These are phyloP conservation scores for Spilarctia lutea DNA, from an alignment of 2,888 invertebrate species.

Conservation along the genomic window DNA sequence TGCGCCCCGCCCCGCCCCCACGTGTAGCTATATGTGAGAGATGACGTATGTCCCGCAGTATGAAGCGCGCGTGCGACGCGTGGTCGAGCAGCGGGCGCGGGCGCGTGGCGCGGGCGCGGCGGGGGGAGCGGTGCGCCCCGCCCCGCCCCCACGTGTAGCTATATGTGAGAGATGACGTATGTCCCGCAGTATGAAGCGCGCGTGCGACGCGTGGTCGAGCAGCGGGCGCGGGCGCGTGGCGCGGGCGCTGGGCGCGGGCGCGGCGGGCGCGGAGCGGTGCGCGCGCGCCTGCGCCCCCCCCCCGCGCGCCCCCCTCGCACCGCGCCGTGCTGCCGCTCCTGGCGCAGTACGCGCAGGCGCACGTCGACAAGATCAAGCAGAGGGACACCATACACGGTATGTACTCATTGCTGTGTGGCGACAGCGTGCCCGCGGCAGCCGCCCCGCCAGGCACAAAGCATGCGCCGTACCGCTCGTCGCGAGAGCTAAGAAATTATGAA, in stretches of 20 bases:
- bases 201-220: conserved; percentile 25
- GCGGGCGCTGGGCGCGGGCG: conserved; percentile 30
- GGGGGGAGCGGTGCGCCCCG: conserved; percentile 39
- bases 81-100: conserved; percentile 27
- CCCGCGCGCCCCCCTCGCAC: conserved; percentile 61
- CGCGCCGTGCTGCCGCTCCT: conserved; percentile 38
- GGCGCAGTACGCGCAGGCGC: conserved; percentile 52
- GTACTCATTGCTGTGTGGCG: too few species aligned
- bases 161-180: too few species aligned
- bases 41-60: neutral
- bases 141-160: conserved; percentile 55
- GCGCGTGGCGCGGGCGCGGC: conserved; percentile 36
- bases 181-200: conserved; percentile 19
- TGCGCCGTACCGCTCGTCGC: too few species aligned
- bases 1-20: conserved; percentile 41
- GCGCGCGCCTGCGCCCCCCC: conserved; percentile 37
- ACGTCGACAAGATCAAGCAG: conserved; percentile 67
- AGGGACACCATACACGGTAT: conserved; percentile 74
- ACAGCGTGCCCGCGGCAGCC: too few species aligned
- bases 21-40: conserved; percentile 45
- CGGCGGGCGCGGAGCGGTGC: conserved; percentile 39
- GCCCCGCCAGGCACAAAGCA: too few species aligned
- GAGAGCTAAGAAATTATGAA: too few species aligned
- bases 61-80: conserved; percentile 25
- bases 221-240: conserved; percentile 34